These are phyloP conservation scores for Metridium senile DNA, from an alignment of 92 coral and sea anemone species.

Conservation along the genomic window DNA sequence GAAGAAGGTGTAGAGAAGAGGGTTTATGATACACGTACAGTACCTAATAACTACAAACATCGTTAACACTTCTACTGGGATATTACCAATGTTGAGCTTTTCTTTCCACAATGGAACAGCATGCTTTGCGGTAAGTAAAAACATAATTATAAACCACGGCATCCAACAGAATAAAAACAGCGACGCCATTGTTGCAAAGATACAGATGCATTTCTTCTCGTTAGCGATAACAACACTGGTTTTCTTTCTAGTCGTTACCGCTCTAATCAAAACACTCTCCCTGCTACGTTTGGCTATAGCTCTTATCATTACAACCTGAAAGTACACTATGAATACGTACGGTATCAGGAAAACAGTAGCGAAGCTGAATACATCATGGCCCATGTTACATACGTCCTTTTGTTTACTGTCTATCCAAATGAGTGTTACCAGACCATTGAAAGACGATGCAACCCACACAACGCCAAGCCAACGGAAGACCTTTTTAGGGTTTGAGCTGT, in stretches of 20 bases:
- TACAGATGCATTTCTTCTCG: slow-evolving; percentile 54
- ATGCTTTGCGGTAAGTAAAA: slow-evolving; percentile 23
- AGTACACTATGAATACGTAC: slow-evolving; percentile 62
- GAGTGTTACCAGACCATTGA: slow-evolving; percentile 60
- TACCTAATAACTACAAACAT: slow-evolving; percentile 36
- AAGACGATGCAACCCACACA: slow-evolving; percentile 60
- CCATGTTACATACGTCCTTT: not conserved
- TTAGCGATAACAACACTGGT: slow-evolving; percentile 1
- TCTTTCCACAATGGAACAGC: slow-evolving; percentile 8
- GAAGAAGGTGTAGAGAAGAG: slow-evolving; percentile 63
- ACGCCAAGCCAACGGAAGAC: slow-evolving; percentile 29
- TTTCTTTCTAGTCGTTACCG: not conserved
- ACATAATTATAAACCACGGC: slow-evolving; percentile 60
- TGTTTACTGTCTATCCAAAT: slow-evolving; percentile 34
- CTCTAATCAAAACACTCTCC: not conserved
- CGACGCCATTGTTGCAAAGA: slow-evolving; percentile 64
- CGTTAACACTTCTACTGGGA: slow-evolving; percentile 8
- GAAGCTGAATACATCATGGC: slow-evolving; percentile 51
- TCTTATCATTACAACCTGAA: slow-evolving; percentile 57
- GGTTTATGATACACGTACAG: slow-evolving; percentile 55
- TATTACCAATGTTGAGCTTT: not conserved
- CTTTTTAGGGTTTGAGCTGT: slow-evolving; percentile 49
- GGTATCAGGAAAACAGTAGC: slow-evolving; percentile 65
- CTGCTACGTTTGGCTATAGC: slow-evolving; percentile 40
- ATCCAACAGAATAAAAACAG: slow-evolving; percentile 62